Conservation (phyloP, 1,140 invertebrate genomes). For the Heliothis virescens region DNA sequence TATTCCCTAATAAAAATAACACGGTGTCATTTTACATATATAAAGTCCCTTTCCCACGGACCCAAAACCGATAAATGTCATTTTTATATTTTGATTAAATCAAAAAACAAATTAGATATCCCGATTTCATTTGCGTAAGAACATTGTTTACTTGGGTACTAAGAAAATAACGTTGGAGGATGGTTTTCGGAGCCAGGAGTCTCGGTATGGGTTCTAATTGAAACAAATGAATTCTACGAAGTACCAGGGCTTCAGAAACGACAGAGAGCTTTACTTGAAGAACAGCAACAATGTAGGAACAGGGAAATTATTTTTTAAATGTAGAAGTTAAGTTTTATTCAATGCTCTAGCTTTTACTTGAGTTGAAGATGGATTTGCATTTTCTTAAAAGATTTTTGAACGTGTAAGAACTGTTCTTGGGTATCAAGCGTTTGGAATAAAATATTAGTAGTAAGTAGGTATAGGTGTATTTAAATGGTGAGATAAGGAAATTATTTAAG, state of each 20-base stretch:
- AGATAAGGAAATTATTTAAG: no score
- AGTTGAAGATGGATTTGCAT: constrained; percentile 5
- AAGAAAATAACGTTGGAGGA: not conserved
- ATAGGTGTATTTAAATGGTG: no score
- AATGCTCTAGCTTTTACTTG: not conserved
- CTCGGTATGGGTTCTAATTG: constrained; percentile 1
- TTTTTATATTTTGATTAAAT: constrained; percentile 7
- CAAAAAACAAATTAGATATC: not conserved
- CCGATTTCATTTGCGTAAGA: not conserved
- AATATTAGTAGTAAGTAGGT: no score
- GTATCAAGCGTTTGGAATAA: no score
- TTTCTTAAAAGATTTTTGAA: not conserved
- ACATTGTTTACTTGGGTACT: constrained; percentile 3
- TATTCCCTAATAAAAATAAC: not conserved
- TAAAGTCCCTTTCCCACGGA: not conserved
- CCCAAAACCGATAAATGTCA: not conserved
- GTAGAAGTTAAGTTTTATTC: constrained; percentile 1
- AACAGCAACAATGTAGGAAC: constrained; percentile 21
- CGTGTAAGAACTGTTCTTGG: not conserved
- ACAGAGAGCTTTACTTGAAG: constrained; percentile 1
- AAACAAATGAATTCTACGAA: constrained; percentile 9
- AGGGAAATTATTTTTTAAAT: constrained; percentile 2
- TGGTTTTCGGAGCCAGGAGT: not conserved
- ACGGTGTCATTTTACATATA: not conserved
- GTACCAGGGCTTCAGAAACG: not conserved